These are phyloP conservation scores for Bradypodion pumilum DNA, from an alignment of 2,797 vertebrate genomes.

Conservation along the genomic window DNA sequence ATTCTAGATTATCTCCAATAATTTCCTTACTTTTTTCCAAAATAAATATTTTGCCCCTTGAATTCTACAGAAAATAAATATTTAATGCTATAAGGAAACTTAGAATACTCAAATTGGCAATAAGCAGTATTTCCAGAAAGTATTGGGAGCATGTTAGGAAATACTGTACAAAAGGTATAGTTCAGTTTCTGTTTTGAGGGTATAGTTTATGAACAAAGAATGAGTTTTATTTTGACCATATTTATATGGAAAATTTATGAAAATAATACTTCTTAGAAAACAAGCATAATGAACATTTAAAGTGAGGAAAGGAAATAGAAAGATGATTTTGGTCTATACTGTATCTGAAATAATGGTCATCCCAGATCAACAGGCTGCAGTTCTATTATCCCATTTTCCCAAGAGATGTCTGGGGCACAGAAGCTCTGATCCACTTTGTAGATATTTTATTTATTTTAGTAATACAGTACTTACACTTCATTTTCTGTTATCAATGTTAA, in stretches of 20 bases:
- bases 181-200: not conserved
- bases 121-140: not conserved
- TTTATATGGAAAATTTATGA: not conserved
- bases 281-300: no score
- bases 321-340: no score
- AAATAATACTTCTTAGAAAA: not conserved
- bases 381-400: no score
- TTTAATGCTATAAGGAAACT: not conserved
- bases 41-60: not conserved
- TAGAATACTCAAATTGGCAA: not conserved
- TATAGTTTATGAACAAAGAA: not conserved
- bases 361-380: no score
- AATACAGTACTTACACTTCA: no score
- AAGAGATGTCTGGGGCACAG: no score
- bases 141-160: not conserved
- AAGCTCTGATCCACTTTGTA: no score
- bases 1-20: not conserved
- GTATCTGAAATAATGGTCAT: no score
- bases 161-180: not conserved
- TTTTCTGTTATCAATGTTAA: no score
- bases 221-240: not conserved
- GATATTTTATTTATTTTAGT: no score
- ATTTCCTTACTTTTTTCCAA: conserved; percentile 2
- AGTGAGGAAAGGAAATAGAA: no score
- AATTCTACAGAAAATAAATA: not conserved